These are phyloP conservation scores for Platalea minor DNA, from an alignment of 2,797 vertebrate genomes.

Conservation along the genomic window DNA sequence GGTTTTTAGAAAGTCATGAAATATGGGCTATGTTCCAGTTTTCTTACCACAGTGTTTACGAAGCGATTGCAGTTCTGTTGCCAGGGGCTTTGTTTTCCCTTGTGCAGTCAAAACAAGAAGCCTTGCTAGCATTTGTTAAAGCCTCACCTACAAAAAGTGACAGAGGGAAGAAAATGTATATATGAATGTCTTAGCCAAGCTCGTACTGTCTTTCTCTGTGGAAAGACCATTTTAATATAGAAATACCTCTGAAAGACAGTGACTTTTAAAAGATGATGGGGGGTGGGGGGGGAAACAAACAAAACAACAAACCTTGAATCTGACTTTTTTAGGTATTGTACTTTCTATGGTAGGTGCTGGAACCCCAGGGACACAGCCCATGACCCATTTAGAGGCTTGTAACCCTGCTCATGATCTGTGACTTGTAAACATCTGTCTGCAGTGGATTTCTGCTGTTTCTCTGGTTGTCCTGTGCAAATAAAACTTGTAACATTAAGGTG, in stretches of 20 bases:
- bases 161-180: background rate
- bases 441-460: background rate
- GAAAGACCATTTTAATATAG: background rate
- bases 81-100: background rate
- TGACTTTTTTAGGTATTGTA: background rate
- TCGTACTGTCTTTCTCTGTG: background rate
- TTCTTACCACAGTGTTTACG: background rate
- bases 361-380: background rate
- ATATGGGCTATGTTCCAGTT: background rate
- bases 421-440: background rate
- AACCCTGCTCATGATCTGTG: background rate
- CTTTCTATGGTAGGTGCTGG: background rate
- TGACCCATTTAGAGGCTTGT: background rate
- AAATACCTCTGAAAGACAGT: background rate
- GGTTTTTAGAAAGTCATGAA: background rate
- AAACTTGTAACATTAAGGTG: background rate
- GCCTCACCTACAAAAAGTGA: background rate
- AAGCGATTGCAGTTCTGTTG: background rate
- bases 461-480: background rate
- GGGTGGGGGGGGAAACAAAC: no score
- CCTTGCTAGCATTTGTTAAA: background rate
- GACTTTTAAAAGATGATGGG: background rate
- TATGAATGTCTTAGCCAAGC: background rate
- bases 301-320: background rate
- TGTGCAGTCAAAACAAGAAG: background rate